Conservation (phyloP, 2,113 vertebrate species). For the Thamnaconus septentrionalis region DNA sequence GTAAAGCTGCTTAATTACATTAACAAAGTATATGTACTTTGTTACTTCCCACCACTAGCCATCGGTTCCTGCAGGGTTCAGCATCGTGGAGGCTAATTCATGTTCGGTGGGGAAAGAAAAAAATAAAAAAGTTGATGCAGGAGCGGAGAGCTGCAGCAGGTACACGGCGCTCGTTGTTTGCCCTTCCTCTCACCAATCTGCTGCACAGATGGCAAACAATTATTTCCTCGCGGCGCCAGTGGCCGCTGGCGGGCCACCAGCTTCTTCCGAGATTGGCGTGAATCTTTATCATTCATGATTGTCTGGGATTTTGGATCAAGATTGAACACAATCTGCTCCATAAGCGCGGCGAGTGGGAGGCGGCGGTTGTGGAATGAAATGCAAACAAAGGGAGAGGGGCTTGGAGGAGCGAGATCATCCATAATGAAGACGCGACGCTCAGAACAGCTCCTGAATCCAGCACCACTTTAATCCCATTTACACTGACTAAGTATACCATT, state of each 20-base stretch:
- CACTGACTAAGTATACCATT: slow-evolving; percentile 83
- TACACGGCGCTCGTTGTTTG: slow-evolving; percentile 76
- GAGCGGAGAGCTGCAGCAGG: slow-evolving; percentile 65
- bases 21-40: too few relatives aligned
- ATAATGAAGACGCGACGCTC: slow-evolving; percentile 74
- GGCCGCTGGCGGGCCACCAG: slow-evolving; percentile 70
- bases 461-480: slow-evolving; percentile 80
- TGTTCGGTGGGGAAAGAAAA: slow-evolving; percentile 50
- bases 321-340: slow-evolving; percentile 80
- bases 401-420: slow-evolving; percentile 64
- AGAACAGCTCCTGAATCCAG: slow-evolving; percentile 68
- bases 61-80: slow-evolving; percentile 57
- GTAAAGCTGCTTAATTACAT: too few relatives aligned
- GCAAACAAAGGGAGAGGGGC: slow-evolving; percentile 71
- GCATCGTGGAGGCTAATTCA: slow-evolving; percentile 65
- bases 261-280: slow-evolving; percentile 77
- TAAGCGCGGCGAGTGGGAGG: slow-evolving; percentile 64
- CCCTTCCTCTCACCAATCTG: slow-evolving; percentile 75
- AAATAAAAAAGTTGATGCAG: slow-evolving; percentile 14
- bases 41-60: too few relatives aligned
- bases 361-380: slow-evolving; percentile 65
- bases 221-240: slow-evolving; percentile 74
- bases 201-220: slow-evolving; percentile 80
- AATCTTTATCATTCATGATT: slow-evolving; percentile 84
- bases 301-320: slow-evolving; percentile 78